Base-by-base conservation (phyloP, 2,113 vertebrate genomes). In the Megatriorchis doriae region DNA sequence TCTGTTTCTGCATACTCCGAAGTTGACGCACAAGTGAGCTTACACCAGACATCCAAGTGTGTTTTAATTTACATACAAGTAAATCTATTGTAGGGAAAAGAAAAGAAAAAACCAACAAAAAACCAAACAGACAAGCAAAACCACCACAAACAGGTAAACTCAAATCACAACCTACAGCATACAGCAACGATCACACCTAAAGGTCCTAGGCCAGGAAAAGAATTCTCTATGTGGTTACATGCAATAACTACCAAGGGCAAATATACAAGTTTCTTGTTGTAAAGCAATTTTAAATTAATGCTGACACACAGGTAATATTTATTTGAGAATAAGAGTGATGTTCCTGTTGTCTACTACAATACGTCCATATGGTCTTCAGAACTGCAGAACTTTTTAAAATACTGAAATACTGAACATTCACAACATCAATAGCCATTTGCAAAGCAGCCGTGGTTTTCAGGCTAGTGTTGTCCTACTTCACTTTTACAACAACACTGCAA, bases 21-120 rank as follows among this genome's bases (percentile, higher is more conserved):
- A 98, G 95, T 36, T 98, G 98, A 84, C 91, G 97, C 68, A 99
- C 98, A 96, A 99, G 94, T 2, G 99, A 98, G 75, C 94, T 97
- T 55, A 99, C 97, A 26, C 99, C 99, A 94, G 98, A 97, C 11
- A 98, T 91, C 97, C 98, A 99, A 19, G 99, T 99, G 22, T 98
- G 97, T 91, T 98, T 98, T 97, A 99, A 97, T 95, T 99, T 99
- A 94, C 96, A 96, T 58, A 99, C 73, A 88, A 99, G 98, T 18
- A 98, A 97, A 96, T 99, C 99, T 99, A 87, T 85, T 40, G 40
- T 42, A 85, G 27, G 20, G 29, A 27, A 38, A 79, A 67, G 42
- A 59, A 94, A 84, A 47, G 62, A 15, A 6, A 62, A 61, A 34
- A 65, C 17, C 19, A 16, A 10, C 9, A 34, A 36, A 48, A 42